Base-by-base conservation (phyloP, 2,888 invertebrate species). In the Poecilus cupreus region DNA sequence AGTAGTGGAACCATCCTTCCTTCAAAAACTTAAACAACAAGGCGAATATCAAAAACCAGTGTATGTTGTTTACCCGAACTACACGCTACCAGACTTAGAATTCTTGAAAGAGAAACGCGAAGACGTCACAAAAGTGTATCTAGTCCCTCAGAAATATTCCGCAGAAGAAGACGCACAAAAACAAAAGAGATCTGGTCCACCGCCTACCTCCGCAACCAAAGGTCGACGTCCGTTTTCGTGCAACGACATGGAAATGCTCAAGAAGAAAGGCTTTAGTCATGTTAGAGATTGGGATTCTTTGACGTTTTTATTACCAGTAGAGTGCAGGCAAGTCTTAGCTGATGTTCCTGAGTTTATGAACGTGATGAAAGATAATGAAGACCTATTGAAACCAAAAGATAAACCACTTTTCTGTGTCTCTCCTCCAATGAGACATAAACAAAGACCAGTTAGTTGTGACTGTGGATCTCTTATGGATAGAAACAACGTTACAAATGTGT, bases 281-380 rank as follows among this genome's bases (percentile, higher is more conserved):
- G 94, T 98, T 6, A 93, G 94, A 87, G 98, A 98, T 88, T 98
- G 98, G 98, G 96, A 97, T 86, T 97, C 97, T 0, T 90, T 98
- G 75, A 96, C 96, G 85, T 94, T 97, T 84, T 91, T 98, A 70
- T 89, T 98, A 83, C 98, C 98, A 2, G 90, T 92, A 83, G 97
- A 98, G 88, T 96, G 95, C 87, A 93, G 93, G 83, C 94, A 94
- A 86, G 91, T 96, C 83, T 88, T 97, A 72, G 92, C 94, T 13
- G 95, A 96, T 88, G 92, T 96, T 86, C 96, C 96, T 5, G 96
- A 96, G 89, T 90, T 96, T 64, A 91, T 93, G 83, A 92, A 91
- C 85, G 92, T 93, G 85, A 89, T 93, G 46, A 93, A 92, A 86
- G 90, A 91, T 64, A 91, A 90, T 84, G 92, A 92, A 83, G 89